These are phyloP conservation scores for Anorthoa munda DNA, from an alignment of 2,888 invertebrate species.

Conservation along the genomic window DNA sequence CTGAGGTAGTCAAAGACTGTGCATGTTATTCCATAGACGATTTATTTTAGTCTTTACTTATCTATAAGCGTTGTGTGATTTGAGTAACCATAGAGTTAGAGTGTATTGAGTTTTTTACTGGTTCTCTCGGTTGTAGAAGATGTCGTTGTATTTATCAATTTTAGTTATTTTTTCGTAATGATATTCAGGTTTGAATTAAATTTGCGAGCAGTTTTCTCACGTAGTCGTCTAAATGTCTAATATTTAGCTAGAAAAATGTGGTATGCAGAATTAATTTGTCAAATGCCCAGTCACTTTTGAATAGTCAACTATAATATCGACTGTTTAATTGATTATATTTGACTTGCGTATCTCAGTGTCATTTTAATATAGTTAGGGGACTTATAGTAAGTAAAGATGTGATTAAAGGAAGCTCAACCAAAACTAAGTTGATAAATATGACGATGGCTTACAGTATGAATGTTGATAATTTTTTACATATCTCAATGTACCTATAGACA, in stretches of 20 bases:
- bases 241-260: constrained; percentile 26
- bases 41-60: constrained; percentile 72
- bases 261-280: background rate
- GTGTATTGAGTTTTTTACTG: constrained; percentile 63
- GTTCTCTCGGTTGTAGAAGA: constrained; percentile 57
- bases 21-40: constrained; percentile 77
- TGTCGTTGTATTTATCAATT: constrained; percentile 56
- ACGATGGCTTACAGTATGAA: constrained; percentile 50
- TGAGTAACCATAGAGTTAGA: constrained; percentile 78
- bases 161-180: constrained; percentile 2
- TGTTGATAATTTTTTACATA: constrained; percentile 66
- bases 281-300: background rate
- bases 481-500: constrained; percentile 65
- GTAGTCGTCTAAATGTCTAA: constrained; percentile 17
- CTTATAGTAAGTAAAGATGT: constrained; percentile 11
- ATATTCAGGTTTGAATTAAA: background rate
- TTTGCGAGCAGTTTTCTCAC: background rate
- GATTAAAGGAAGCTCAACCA: constrained; percentile 21
- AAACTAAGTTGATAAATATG: constrained; percentile 49
- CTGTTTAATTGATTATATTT: background rate
- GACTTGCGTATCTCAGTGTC: background rate
- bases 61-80: constrained; percentile 82
- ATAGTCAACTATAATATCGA: background rate
- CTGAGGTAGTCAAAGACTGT: constrained; percentile 79
- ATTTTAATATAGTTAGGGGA: constrained; percentile 29